Evolutionary conservation across 1,140 invertebrate species (phyloP).

Genomic region (Caenorhabditis inopinata): DNA sequence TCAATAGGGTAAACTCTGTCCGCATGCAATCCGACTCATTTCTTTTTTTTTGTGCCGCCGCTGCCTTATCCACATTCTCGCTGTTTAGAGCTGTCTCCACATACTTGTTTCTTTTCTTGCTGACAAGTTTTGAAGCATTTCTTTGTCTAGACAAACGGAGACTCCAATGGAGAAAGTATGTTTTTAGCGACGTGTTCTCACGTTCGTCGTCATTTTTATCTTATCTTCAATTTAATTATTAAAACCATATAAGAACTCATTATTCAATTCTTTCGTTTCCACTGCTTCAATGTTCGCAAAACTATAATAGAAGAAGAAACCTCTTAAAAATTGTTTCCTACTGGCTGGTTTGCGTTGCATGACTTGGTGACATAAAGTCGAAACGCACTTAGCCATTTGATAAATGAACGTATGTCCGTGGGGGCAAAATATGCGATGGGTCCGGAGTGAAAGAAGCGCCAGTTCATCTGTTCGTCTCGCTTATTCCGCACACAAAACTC

Average conservation of each 20-base stretch:
- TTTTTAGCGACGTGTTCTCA: not conserved
- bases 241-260: no score
- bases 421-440: slow-evolving; percentile 15
- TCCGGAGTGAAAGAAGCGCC: not conserved
- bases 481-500: not conserved
- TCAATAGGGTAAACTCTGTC: slow-evolving; percentile 1
- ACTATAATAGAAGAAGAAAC: no score
- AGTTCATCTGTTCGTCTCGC: not conserved
- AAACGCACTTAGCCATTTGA: slow-evolving; percentile 27
- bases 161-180: not conserved
- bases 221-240: no score
- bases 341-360: not conserved
- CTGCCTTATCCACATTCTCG: not conserved
- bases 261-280: no score
- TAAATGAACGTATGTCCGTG: slow-evolving; percentile 31
- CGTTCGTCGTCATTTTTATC: no score
- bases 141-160: no score
- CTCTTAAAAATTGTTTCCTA: not conserved
- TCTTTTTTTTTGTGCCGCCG: slow-evolving; percentile 4
- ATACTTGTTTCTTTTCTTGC: not conserved
- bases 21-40: slow-evolving; percentile 17
- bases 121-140: not conserved
- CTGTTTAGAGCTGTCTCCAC: slow-evolving; percentile 26
- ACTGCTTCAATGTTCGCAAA: not conserved
- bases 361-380: slow-evolving; percentile 22